Conservation (phyloP, 2,113 vertebrate species). For the Lampris megalopsis region DNA sequence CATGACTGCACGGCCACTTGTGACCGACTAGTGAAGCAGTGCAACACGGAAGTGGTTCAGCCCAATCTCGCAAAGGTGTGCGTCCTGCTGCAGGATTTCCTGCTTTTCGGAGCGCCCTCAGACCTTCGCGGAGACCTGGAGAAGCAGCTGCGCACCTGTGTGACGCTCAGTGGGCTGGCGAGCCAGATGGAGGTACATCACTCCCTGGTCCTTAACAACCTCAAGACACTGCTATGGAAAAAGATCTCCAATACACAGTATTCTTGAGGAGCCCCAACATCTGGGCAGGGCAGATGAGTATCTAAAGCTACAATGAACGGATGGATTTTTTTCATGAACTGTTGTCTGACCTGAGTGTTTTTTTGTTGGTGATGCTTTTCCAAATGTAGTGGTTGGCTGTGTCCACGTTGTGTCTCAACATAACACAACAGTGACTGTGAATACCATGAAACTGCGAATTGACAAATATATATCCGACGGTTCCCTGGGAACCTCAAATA, state of each 20-base stretch:
- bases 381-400: constrained; percentile 24
- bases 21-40: constrained; percentile 92
- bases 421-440: constrained; percentile 41
- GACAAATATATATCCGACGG: constrained; percentile 13
- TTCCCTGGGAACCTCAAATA: constrained; percentile 6
- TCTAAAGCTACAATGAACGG: not conserved
- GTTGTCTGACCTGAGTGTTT: not conserved
- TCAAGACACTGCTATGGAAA: constrained; percentile 96
- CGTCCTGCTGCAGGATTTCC: constrained; percentile 88
- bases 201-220: constrained; percentile 94
- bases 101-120: constrained; percentile 88
- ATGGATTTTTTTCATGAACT: constrained; percentile 5
- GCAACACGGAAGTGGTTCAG: constrained; percentile 91
- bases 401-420: constrained; percentile 19
- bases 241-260: constrained; percentile 96
- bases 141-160: constrained; percentile 92
- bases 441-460: constrained; percentile 60
- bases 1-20: constrained; percentile 91
- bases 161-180: constrained; percentile 93
- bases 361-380: constrained; percentile 8
- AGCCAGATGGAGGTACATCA: constrained; percentile 98
- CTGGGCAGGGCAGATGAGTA: not conserved
- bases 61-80: constrained; percentile 98
- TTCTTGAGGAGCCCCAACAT: constrained; percentile 77
- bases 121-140: constrained; percentile 89